Percentiles rank a stretch among this genome's conserved stretches.
phyloP scores from a whole-genome alignment of 2,888 invertebrate genomes.

The Frankliniella fusca region DNA sequence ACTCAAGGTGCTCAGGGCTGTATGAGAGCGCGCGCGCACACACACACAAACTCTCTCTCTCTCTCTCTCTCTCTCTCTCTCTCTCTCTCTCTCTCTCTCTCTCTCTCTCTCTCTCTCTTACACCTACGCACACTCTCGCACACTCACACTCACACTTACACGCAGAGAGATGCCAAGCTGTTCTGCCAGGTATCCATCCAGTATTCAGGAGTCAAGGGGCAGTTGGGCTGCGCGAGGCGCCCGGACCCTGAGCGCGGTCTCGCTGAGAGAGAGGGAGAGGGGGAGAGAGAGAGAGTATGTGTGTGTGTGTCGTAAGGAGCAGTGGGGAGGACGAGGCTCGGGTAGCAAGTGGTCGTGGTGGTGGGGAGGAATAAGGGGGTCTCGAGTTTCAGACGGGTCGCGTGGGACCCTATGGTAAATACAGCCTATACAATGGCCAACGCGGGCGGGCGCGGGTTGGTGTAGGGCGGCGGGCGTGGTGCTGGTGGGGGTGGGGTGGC shows the following conservation, averaged over 20 bases:
- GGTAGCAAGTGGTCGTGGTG: background rate
- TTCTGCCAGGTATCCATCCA: background rate
- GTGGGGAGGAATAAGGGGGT: background rate
- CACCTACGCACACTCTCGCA: background rate
- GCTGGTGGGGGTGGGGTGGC: background rate
- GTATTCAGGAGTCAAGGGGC: background rate
- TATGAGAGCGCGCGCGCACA: background rate
- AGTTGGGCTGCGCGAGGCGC: background rate
- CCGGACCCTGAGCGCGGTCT: background rate
- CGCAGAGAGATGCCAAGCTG: background rate
- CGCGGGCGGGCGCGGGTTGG: background rate
- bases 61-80: no score
- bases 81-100: no score
- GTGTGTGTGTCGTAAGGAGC: background rate
- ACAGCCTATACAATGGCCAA: background rate
- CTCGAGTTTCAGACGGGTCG: background rate
- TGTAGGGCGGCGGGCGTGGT: background rate
- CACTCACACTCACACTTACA: background rate
- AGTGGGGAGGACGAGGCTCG: background rate
- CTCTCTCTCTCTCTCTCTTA: no score
- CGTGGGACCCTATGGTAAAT: conserved; percentile 9
- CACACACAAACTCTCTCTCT: background rate
- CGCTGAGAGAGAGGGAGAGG: background rate
- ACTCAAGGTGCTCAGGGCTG: no score
- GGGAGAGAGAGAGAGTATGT: background rate